Conservation (phyloP, 2,888 invertebrate species). For the Zygothrica quintamaculata region DNA sequence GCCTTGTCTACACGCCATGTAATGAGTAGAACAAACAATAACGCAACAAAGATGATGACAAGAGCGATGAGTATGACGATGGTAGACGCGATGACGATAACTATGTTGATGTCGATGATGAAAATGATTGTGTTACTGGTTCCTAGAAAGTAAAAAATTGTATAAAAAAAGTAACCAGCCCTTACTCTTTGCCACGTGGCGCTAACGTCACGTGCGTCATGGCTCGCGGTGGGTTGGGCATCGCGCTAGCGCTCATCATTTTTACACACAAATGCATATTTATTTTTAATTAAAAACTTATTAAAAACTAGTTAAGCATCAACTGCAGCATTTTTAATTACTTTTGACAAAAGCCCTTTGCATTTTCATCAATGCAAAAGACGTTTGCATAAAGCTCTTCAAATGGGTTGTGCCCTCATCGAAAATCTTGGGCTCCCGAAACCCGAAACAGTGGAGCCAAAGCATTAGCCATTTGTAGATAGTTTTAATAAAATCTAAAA, state of each 20-base stretch:
- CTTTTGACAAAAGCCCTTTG: constrained; percentile 68
- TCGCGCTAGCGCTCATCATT: constrained; percentile 62
- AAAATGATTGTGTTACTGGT: constrained; percentile 35
- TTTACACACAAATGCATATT: constrained; percentile 79
- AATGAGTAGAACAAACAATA: constrained; percentile 75
- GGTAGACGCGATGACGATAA: constrained; percentile 9
- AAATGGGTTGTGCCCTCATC: constrained; percentile 38
- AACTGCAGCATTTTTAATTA: constrained; percentile 79
- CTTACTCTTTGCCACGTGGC: constrained; percentile 46
- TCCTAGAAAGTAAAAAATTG: no score
- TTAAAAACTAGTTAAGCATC: constrained; percentile 80
- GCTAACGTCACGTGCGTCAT: constrained; percentile 56
- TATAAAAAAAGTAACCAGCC: no score
- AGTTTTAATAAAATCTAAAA: constrained; percentile 5
- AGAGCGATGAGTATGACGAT: constrained; percentile 45
- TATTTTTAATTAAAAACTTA: constrained; percentile 81
- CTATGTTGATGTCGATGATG: constrained; percentile 28
- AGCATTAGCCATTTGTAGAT: background rate
- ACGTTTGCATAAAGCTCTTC: constrained; percentile 75
- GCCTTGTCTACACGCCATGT: constrained; percentile 77
- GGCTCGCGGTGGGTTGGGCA: constrained; percentile 14
- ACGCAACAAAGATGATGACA: constrained; percentile 45
- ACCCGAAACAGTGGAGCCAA: constrained; percentile 38
- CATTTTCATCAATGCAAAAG: constrained; percentile 78
- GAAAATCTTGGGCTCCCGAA: constrained; percentile 13